Percentiles rank a stretch among this genome's conserved stretches.
Evolutionary conservation across 2,113 vertebrate species (phyloP).

Genomic region (Leptodactylus fuscus): DNA sequence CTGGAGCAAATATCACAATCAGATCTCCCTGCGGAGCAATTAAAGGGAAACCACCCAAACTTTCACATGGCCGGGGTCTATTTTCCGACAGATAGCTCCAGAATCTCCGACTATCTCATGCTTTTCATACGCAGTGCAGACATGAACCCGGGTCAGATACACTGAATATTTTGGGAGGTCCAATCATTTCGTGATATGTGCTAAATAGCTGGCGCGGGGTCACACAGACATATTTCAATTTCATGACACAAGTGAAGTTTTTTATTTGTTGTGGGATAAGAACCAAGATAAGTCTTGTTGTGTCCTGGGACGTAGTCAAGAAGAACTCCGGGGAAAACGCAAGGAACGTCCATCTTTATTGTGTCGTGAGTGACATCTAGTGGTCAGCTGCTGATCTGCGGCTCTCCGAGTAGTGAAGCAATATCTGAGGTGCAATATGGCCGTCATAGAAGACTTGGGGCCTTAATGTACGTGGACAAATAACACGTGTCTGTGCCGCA

Average conservation of each 20-base stretch:
- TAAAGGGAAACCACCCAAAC: conserved; percentile 3
- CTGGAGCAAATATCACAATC: conserved; percentile 37
- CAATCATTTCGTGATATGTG: background rate
- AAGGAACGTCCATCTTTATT: background rate
- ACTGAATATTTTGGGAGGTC: conserved; percentile 42
- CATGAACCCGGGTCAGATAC: conserved; percentile 50
- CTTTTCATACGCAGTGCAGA: conserved; percentile 32
- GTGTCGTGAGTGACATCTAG: conserved; percentile 64
- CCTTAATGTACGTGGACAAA: too few species aligned
- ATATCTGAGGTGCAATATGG: too few species aligned
- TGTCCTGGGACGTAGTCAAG: background rate
- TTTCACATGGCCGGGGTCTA: background rate
- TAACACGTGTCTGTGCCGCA: too few species aligned
- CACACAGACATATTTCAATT: conserved; percentile 37
- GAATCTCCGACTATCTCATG: conserved; percentile 5
- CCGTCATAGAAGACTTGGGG: too few species aligned
- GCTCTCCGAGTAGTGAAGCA: too few species aligned
- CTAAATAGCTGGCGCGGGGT: conserved; percentile 39
- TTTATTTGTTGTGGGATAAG: conserved; percentile 36
- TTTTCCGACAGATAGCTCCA: conserved; percentile 30
- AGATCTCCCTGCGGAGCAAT: conserved; percentile 14
- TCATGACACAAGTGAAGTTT: conserved; percentile 33
- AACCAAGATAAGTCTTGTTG: conserved; percentile 33
- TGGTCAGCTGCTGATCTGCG: background rate
- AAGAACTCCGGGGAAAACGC: background rate